Conservation (phyloP, 2,888 invertebrate genomes). For the Cantharis lateralis region DNA sequence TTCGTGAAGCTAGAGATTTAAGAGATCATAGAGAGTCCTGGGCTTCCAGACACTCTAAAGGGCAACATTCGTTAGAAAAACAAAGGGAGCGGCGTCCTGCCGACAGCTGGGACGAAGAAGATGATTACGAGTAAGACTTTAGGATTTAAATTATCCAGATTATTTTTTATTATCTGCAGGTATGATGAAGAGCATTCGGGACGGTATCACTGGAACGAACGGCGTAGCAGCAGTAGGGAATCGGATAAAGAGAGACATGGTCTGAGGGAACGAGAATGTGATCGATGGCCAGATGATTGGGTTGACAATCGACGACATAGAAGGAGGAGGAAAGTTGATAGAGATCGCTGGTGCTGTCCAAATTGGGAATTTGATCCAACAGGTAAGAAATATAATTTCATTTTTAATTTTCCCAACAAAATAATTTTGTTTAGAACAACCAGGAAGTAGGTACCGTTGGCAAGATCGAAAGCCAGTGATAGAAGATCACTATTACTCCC, state of each 20-base stretch:
- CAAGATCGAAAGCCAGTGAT: slow-evolving; percentile 50
- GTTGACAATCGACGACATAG: slow-evolving; percentile 43
- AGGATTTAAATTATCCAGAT: not conserved
- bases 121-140: slow-evolving; percentile 69
- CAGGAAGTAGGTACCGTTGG: slow-evolving; percentile 37
- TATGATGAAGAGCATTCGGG: slow-evolving; percentile 52
- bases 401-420: not conserved
- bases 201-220: slow-evolving; percentile 38
- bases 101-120: slow-evolving; percentile 66
- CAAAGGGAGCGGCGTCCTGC: slow-evolving; percentile 60
- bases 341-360: slow-evolving; percentile 56
- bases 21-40: slow-evolving; percentile 56
- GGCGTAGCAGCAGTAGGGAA: slow-evolving; percentile 42
- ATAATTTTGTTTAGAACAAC: slow-evolving; percentile 40
- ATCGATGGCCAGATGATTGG: slow-evolving; percentile 48
- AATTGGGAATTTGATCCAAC: slow-evolving; percentile 61
- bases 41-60: slow-evolving; percentile 54
- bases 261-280: slow-evolving; percentile 35
- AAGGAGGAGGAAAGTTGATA: slow-evolving; percentile 48
- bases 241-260: slow-evolving; percentile 43
- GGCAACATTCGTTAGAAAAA: slow-evolving; percentile 50
- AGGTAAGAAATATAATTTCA: slow-evolving; percentile 43
- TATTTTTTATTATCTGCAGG: slow-evolving; percentile 34
- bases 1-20: slow-evolving; percentile 44
- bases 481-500: slow-evolving; percentile 53